Evolutionary conservation across 2,797 vertebrate genomes (phyloP).

Genomic region (Luscinia megarhynchos): DNA sequence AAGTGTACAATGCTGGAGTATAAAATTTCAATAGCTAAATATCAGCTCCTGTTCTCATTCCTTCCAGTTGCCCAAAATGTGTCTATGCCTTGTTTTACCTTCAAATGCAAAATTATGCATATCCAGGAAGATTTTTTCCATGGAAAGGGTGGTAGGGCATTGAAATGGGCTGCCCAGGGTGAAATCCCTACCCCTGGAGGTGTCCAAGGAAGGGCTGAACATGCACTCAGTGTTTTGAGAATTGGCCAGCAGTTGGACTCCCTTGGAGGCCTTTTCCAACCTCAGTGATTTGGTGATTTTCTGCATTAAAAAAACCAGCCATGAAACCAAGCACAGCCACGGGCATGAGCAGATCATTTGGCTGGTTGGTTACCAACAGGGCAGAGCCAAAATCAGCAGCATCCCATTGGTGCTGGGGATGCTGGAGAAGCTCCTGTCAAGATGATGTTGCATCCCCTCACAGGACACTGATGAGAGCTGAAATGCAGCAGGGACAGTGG

Average conservation of each 20-base stretch:
- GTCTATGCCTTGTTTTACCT: background rate
- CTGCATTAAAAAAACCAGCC: no score
- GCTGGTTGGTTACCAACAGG: background rate
- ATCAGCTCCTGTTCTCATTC: background rate
- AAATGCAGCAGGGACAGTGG: fast-evolving
- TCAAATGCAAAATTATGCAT: background rate
- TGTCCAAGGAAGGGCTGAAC: background rate
- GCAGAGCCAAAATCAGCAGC: background rate
- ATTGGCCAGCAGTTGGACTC: fast-evolving
- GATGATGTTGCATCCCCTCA: fast-evolving
- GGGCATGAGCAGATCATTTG: background rate
- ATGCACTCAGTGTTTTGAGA: background rate
- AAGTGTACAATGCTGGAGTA: background rate
- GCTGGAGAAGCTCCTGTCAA: background rate
- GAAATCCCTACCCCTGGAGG: background rate
- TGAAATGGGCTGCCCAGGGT: background rate
- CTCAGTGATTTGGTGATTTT: fast-evolving
- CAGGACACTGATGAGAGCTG: background rate
- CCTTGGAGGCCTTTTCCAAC: background rate
- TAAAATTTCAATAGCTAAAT: background rate
- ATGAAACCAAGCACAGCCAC: background rate
- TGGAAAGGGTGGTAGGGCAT: background rate
- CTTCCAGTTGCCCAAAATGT: background rate
- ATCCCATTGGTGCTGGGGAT: fast-evolving
- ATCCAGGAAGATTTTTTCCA: background rate